A percentile compares a stretch with the other conserved stretches of the same genome.
phyloP scores from a whole-genome alignment of 2,797 vertebrate genomes.

The Momotus momota region DNA sequence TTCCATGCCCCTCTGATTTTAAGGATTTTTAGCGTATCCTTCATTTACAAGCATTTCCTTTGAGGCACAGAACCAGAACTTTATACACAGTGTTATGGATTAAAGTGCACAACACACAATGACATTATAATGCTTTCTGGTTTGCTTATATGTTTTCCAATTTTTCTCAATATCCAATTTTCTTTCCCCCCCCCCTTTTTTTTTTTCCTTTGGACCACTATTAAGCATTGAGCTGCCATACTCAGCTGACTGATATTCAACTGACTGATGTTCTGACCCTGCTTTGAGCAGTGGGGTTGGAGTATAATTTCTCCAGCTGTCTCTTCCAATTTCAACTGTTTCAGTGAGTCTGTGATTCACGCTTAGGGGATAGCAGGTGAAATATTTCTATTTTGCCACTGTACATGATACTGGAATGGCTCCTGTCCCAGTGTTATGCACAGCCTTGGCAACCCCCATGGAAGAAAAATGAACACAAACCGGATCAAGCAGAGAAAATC shows the following conservation, averaged over 20 bases:
- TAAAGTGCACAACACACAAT: neutral
- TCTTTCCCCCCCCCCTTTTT: neutral
- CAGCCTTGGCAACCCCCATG: neutral
- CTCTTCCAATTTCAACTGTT: slow-evolving; percentile 5
- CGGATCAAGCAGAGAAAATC: slow-evolving; percentile 49
- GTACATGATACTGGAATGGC: neutral
- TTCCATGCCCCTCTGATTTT: neutral
- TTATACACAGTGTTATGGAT: neutral
- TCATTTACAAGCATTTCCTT: neutral
- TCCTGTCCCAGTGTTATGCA: neutral
- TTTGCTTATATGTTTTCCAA: neutral
- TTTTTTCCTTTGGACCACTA: neutral
- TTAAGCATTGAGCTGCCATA: neutral
- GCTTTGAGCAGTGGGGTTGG: neutral
- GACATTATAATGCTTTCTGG: neutral
- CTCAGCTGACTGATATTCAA: neutral
- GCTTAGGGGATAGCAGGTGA: neutral
- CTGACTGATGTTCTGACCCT: neutral
- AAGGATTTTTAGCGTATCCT: neutral
- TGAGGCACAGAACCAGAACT: neutral
- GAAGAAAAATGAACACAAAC: slow-evolving; percentile 44
- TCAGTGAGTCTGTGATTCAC: neutral
- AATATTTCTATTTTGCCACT: slow-evolving; percentile 27
- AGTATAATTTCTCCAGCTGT: neutral
- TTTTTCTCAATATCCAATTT: neutral